Conservation (phyloP, 1,140 invertebrate species). For the Saccostrea echinata region DNA sequence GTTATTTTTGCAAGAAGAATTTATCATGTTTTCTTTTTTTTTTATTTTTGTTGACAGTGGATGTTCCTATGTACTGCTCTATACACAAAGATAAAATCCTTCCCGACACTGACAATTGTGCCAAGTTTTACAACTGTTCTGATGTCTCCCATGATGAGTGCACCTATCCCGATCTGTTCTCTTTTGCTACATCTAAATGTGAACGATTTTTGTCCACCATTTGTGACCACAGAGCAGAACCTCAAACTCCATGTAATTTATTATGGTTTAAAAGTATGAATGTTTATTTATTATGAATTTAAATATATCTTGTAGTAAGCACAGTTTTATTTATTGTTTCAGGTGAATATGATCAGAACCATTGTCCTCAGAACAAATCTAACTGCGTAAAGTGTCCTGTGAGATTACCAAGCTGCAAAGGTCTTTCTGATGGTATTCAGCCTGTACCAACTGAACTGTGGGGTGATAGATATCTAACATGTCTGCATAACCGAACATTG, state of each 20-base stretch:
- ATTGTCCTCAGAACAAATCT: slow-evolving; percentile 48
- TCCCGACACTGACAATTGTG: slow-evolving; percentile 57
- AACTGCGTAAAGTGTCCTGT: slow-evolving; percentile 57
- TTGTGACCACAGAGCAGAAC: slow-evolving; percentile 48
- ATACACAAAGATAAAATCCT: slow-evolving; percentile 33
- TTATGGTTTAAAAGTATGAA: neutral
- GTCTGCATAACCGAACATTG: slow-evolving; percentile 52
- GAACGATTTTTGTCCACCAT: slow-evolving; percentile 34
- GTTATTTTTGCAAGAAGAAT: neutral
- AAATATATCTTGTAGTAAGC: neutral
- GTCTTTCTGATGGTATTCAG: slow-evolving; percentile 58
- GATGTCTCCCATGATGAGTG: slow-evolving; percentile 39
- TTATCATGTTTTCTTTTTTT: slow-evolving; percentile 4
- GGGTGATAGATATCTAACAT: slow-evolving; percentile 50
- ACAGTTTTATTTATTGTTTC: neutral
- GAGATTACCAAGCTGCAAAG: slow-evolving; percentile 61
- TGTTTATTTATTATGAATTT: neutral
- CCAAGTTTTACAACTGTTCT: slow-evolving; percentile 60
- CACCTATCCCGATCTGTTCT: slow-evolving; percentile 50
- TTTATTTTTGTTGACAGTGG: slow-evolving; percentile 42
- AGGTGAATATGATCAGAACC: slow-evolving; percentile 65
- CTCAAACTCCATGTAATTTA: slow-evolving; percentile 51
- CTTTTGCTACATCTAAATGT: slow-evolving; percentile 32
- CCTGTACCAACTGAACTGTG: slow-evolving; percentile 42
- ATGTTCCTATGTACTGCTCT: slow-evolving; percentile 49